Percentiles rank a stretch among this genome's conserved stretches.
phyloP scores from a whole-genome alignment of 1,140 invertebrate genomes.

The Phortica variegata region DNA sequence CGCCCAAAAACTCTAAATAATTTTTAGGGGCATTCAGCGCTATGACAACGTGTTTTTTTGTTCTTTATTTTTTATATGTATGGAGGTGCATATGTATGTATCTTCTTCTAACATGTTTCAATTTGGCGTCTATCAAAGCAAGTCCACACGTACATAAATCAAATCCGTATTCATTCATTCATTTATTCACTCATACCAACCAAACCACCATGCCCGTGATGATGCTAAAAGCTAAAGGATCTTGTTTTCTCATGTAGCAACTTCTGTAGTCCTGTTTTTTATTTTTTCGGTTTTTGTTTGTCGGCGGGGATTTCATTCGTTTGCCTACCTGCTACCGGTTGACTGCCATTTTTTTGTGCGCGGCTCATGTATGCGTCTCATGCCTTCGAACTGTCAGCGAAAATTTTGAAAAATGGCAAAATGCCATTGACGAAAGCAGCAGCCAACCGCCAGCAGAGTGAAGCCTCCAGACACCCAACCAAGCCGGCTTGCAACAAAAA shows the following conservation, averaged over 20 bases:
- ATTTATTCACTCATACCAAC: neutral
- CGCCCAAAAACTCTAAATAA: constrained; percentile 45
- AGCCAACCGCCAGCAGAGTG: constrained; percentile 17
- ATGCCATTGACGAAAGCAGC: constrained; percentile 53
- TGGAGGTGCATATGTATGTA: no score
- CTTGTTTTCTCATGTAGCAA: neutral
- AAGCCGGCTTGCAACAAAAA: constrained; percentile 8
- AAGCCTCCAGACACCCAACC: constrained; percentile 6
- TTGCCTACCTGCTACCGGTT: neutral
- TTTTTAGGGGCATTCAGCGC: constrained; percentile 32
- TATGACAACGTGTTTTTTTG: no score
- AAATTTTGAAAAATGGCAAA: constrained; percentile 56
- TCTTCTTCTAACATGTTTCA: constrained; percentile 51
- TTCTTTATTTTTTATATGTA: no score
- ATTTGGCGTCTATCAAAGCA: constrained; percentile 43
- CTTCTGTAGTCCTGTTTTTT: neutral
- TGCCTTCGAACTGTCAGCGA: constrained; percentile 39
- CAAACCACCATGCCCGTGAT: neutral
- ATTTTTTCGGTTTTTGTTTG: neutral
- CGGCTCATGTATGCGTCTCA: constrained; percentile 5
- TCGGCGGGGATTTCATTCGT: constrained; percentile 12
- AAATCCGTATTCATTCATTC: constrained; percentile 25
- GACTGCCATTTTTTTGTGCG: constrained; percentile 12
- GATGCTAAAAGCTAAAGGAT: no score
- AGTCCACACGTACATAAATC: constrained; percentile 37